phyloP scores from a whole-genome alignment of 2,797 vertebrate genomes.

The Coracias cyanogaster region DNA sequence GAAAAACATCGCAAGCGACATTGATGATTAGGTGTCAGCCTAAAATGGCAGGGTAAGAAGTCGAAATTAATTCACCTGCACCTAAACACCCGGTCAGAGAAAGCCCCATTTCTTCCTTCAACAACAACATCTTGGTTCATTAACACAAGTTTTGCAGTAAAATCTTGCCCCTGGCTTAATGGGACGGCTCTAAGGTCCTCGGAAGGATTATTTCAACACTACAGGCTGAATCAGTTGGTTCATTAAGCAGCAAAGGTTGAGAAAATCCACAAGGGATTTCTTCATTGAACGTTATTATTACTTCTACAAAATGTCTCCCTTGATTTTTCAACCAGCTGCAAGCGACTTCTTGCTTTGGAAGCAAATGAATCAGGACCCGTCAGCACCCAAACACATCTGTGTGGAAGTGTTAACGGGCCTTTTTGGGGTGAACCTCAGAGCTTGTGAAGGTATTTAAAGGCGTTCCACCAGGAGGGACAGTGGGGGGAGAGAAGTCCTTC shows the following conservation, averaged over 20 bases:
- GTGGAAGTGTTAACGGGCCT: constrained; percentile 4
- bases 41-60: not conserved
- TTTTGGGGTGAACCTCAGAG: not conserved
- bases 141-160: not conserved
- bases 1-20: not conserved
- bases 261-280: constrained; percentile 24
- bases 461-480: not conserved
- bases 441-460: not conserved
- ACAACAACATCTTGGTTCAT: constrained; percentile 3
- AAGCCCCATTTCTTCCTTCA: constrained; percentile 1
- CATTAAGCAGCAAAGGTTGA: constrained; percentile 46
- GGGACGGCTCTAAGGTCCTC: not conserved
- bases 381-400: constrained; percentile 48
- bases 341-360: not conserved
- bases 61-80: constrained; percentile 3
- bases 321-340: constrained; percentile 32
- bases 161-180: not conserved
- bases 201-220: constrained; percentile 55
- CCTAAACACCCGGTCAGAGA: not conserved
- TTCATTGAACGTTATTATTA: not conserved
- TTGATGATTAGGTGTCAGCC: constrained; percentile 28
- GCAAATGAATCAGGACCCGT: not conserved
- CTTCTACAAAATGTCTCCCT: not conserved
- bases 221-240: constrained; percentile 25
- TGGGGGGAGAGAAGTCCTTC: not conserved